phyloP scores from a whole-genome alignment of 1,140 invertebrate species.

The Yoshiicerus persimilis region DNA sequence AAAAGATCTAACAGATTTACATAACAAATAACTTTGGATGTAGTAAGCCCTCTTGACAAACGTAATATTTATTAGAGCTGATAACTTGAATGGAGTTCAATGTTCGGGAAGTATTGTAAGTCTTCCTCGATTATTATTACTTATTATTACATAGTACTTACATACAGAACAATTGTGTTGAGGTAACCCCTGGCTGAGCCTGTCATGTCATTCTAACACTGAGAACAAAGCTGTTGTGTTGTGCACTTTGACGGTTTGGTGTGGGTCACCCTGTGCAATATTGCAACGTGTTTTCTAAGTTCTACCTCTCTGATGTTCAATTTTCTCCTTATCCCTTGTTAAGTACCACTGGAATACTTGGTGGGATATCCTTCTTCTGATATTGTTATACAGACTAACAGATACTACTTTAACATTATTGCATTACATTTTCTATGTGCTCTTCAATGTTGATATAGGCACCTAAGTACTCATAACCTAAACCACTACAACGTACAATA shows the following conservation, averaged over 20 bases:
- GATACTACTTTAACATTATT: too few species aligned
- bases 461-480: too few species aligned
- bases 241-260: not conserved
- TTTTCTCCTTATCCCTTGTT: not conserved
- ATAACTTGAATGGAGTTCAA: not conserved
- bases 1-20: not conserved
- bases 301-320: not conserved
- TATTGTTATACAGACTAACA: too few species aligned
- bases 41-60: not conserved
- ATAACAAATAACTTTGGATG: not conserved
- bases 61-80: not conserved
- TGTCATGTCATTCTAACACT: constrained; percentile 4
- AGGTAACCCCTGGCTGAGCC: not conserved
- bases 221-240: not conserved
- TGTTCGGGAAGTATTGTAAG: not conserved
- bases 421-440: too few species aligned
- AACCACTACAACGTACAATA: too few species aligned
- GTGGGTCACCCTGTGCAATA: not conserved
- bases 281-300: not conserved
- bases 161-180: not conserved
- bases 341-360: not conserved
- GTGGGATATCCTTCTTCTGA: too few species aligned
- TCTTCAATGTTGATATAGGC: too few species aligned
- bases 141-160: not conserved
- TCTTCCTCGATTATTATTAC: too few species aligned